These are phyloP conservation scores for Plutomurus gul DNA, from an alignment of 1,140 invertebrate genomes.

Conservation along the genomic window DNA sequence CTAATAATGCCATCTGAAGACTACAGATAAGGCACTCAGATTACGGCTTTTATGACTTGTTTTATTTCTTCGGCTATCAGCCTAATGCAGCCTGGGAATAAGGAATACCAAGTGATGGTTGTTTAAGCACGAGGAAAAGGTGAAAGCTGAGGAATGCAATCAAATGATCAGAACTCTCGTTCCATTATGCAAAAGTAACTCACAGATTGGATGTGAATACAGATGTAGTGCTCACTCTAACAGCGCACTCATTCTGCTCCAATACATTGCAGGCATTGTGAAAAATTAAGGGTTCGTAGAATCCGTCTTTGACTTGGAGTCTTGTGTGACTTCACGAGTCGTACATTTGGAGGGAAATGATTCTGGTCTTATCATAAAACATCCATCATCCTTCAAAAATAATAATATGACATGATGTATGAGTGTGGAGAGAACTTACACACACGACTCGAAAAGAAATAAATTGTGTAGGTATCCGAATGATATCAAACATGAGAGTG, in stretches of 20 bases:
- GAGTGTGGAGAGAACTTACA: too few species aligned
- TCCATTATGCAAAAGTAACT: neutral
- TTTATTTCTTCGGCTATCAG: neutral
- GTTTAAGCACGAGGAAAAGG: neutral
- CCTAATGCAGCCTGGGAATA: neutral
- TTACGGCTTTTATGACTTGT: neutral
- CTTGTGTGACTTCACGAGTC: neutral
- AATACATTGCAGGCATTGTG: neutral
- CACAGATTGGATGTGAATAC: neutral
- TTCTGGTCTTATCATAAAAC: neutral
- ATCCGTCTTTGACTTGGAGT: constrained; percentile 1
- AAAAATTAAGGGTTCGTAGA: neutral
- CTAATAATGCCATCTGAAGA: neutral
- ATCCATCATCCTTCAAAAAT: constrained; percentile 22
- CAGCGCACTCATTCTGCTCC: neutral
- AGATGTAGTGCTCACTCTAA: neutral
- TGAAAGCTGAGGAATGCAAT: constrained; percentile 13
- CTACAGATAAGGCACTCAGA: neutral
- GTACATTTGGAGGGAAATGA: neutral
- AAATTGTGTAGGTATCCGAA: too few species aligned
- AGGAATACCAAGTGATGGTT: neutral
- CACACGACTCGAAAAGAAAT: too few species aligned
- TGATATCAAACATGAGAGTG: too few species aligned
- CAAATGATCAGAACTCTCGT: neutral
- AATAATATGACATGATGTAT: constrained; percentile 10